Evolutionary conservation across 2,888 invertebrate species (phyloP), one percentile per base, ranked within the genome.

Genomic region (Caenorhabditis panamensis): DNA sequence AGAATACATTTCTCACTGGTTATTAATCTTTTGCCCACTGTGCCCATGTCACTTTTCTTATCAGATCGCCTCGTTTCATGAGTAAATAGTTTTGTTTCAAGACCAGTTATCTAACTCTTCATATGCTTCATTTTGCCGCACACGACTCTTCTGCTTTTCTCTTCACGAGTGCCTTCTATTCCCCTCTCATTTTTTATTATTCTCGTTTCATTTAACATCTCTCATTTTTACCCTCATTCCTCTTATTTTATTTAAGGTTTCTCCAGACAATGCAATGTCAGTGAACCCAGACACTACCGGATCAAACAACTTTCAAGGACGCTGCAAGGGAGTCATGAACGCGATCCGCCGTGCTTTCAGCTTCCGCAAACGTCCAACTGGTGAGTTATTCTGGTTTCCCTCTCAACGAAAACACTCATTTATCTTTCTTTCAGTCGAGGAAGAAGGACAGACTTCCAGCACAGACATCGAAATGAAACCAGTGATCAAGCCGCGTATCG

Each of bases 321-420:
- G 69, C 51, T 79, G 71, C 61, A 84, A 84, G 64, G 54, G 54
- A 54, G 56, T 82, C 44, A 84, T 84, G 84, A 84, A 84, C 59
- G 53, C 71, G 13, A 47, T 84, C 20, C 78, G 82, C 24, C 75
- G 84, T 36, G 82, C 64, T n/a, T 59, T 84, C 56, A 82, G 78
- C 36, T 78, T 84, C 54, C 77, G 84, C 18, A 81, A 76, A 18
- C 58, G 62, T 11, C 41, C 69, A 31, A 54, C 72, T 6, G 18
- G 73, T 75, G 8, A 64, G 79, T 79, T 18, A 1, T 1, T n/a
- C 26, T 41, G 13, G 36, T 36, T n/a, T 11, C 20, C n/a, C 56
- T 18, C 2, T 56, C 56, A 54, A n/a, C 47, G 56, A 47, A 49
- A 16, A 41, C 11, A 41, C 41, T n/a, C n/a, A n/a, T n/a, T n/a